phyloP scores from a whole-genome alignment of 2,888 invertebrate species.

The Scaptomyza reducta region DNA sequence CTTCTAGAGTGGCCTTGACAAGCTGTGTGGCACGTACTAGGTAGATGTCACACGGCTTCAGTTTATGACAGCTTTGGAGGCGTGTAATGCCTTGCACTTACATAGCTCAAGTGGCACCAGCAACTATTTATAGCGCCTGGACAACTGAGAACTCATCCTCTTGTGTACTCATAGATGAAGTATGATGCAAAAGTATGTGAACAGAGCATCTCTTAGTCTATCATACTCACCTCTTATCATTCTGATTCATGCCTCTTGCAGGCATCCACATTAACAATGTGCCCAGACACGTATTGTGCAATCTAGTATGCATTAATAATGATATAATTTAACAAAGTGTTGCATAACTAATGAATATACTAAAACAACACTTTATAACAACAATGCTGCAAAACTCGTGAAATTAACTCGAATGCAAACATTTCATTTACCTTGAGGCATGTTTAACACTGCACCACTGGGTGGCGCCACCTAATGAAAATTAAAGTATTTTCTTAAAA shows the following conservation, averaged over 20 bases:
- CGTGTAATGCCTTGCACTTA: conserved; percentile 8
- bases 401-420: neutral
- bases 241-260: conserved; percentile 18
- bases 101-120: conserved; percentile 8
- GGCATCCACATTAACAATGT: conserved; percentile 34
- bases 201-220: neutral
- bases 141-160: too few relatives aligned
- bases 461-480: neutral
- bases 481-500: neutral
- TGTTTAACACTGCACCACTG: neutral
- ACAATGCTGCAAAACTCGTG: neutral
- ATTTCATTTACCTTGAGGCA: neutral
- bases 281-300: conserved; percentile 20
- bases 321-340: conserved; percentile 42
- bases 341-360: conserved; percentile 11
- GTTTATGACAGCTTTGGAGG: conserved; percentile 20
- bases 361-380: conserved; percentile 4
- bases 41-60: conserved; percentile 32
- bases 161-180: too few relatives aligned
- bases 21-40: conserved; percentile 40
- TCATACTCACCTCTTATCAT: neutral
- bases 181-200: too few relatives aligned
- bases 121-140: conserved; percentile 7
- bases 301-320: conserved; percentile 50
- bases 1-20: conserved; percentile 18